Conservation (phyloP, 2,888 invertebrate species). For the Anoplius nigerrimus region DNA sequence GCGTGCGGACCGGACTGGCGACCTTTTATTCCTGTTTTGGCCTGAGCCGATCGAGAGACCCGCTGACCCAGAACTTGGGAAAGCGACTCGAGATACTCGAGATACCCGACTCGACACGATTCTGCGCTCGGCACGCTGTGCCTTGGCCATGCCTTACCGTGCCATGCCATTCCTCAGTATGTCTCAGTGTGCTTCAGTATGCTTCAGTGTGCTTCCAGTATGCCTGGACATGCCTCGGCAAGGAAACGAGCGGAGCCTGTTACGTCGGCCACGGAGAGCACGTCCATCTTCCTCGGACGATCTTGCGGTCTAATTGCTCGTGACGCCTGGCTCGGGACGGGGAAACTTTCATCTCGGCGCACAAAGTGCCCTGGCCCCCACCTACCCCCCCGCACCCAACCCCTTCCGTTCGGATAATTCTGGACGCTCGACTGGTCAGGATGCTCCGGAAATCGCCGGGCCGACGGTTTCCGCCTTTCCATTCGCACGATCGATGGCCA, state of each 20-base stretch:
- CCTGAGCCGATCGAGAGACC: slow-evolving; percentile 44
- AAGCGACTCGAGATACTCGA: slow-evolving; percentile 43
- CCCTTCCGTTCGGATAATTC: no score
- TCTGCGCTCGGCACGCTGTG: no score
- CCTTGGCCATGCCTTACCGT: no score
- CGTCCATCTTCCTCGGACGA: slow-evolving; percentile 46
- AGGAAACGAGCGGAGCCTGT: slow-evolving; percentile 14
- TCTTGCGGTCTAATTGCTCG: slow-evolving; percentile 66
- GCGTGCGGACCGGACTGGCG: slow-evolving; percentile 38
- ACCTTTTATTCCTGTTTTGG: slow-evolving; percentile 53
- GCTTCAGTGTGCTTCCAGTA: no score
- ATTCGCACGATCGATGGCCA: slow-evolving; percentile 8
- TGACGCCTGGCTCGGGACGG: slow-evolving; percentile 48
- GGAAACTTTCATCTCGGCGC: slow-evolving; percentile 9
- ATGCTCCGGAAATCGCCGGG: slow-evolving; percentile 8
- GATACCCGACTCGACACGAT: slow-evolving; percentile 3
- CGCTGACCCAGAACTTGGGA: slow-evolving; percentile 67
- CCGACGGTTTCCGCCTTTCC: slow-evolving; percentile 47
- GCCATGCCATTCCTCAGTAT: no score
- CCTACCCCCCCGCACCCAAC: no score
- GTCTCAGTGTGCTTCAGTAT: no score
- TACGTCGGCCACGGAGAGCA: slow-evolving; percentile 9
- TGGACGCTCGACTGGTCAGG: slow-evolving; percentile 2
- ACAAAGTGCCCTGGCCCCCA: neutral
- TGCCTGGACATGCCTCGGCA: slow-evolving; percentile 11